Base-by-base conservation (phyloP, 1,140 invertebrate species). In the Agraylea sexmaculata region DNA sequence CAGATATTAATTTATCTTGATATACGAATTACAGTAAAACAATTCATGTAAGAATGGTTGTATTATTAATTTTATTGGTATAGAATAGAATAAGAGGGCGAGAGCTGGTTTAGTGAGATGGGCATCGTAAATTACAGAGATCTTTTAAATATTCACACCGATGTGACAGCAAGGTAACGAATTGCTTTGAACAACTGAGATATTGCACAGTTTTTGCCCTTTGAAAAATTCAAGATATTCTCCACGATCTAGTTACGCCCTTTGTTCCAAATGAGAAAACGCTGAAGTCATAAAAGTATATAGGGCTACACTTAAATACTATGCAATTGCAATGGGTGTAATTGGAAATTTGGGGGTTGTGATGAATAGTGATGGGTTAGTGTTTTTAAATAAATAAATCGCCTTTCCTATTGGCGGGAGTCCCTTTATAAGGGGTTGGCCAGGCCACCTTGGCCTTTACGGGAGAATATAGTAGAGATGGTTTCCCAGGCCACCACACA, bases 71-170 rank as follows among this genome's bases (percentile, higher is more conserved):
- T 11, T 23, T 13, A 8, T 21, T 12, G 30, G 37, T 12, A 38
- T 29, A 38, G 30, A 38, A 38, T 38, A 18, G 30, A 28, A 23
- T 17, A 28, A 18, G 18, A n/a, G 29, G 20, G 28, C 17, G 33
- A 19, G 38, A 25, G 23, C 13, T n/a, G n/a, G n/a, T n/a, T n/a
- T n/a, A n/a, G n/a, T n/a, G n/a, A n/a, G n/a, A n/a, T n/a, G n/a
- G n/a, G n/a, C n/a, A n/a, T 6, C 28, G 38, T 47, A 42, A 42
- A 47, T 43, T 29, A 22, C 16, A 15, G 12, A 19, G 25, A 28
- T 47, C 31, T 47, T 47, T 47, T 43, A 47, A 47, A 47, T 42
- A 47, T 47, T 47, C 45, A 42, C 18, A 11, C 13, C 35, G 27
- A 42, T 46, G 45, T 42, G 45, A 37, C 45, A 38, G 20, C 33